Conservation (phyloP, 2,888 invertebrate genomes). For the Drosophila algonquin region DNA sequence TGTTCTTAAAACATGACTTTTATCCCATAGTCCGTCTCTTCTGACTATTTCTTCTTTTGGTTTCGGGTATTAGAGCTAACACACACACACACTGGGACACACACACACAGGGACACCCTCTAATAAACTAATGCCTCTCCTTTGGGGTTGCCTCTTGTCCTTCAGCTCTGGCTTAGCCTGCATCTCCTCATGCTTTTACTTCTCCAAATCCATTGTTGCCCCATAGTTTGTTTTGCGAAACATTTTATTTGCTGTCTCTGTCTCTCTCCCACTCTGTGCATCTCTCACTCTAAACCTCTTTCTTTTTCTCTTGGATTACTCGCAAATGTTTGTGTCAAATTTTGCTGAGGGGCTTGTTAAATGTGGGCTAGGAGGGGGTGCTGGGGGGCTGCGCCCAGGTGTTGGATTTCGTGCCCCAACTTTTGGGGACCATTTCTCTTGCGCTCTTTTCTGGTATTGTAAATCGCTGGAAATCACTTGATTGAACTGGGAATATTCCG, state of each 20-base stretch:
- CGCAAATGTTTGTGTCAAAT: slow-evolving; percentile 47
- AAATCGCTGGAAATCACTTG: slow-evolving; percentile 34
- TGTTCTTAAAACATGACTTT: background rate
- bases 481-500: slow-evolving; percentile 39
- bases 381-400: slow-evolving; percentile 25
- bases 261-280: background rate
- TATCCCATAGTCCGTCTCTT: slow-evolving; percentile 23
- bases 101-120: slow-evolving; percentile 28
- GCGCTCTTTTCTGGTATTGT: slow-evolving; percentile 5
- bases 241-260: slow-evolving; percentile 53
- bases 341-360: slow-evolving; percentile 4
- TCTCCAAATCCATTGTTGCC: slow-evolving; percentile 65
- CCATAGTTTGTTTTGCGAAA: slow-evolving; percentile 65
- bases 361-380: background rate
- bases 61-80: slow-evolving; percentile 63
- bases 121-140: slow-evolving; percentile 74
- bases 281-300: background rate
- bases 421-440: slow-evolving; percentile 22
- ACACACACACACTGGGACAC: slow-evolving; percentile 15
- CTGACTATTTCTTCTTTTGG: slow-evolving; percentile 51
- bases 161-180: background rate
- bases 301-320: slow-evolving; percentile 34
- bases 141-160: slow-evolving; percentile 34
- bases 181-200: background rate
- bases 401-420: slow-evolving; percentile 22